Evolutionary conservation across 1,140 invertebrate species (phyloP).

Genomic region (Reticulitermes speratus): DNA sequence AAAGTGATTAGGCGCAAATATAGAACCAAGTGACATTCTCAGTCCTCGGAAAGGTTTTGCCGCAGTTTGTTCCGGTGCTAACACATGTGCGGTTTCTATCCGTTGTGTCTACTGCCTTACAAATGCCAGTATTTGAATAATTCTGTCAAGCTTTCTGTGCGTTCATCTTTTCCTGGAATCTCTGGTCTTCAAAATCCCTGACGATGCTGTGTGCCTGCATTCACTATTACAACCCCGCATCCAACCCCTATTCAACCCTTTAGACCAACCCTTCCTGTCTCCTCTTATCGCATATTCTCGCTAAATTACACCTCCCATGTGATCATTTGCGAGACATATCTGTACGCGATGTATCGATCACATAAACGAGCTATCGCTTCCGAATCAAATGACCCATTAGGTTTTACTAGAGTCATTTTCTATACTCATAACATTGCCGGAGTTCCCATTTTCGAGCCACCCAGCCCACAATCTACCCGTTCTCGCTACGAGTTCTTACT

Average conservation of each 20-base stretch:
- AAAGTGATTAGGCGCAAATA: too few species aligned
- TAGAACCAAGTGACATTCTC: too few species aligned
- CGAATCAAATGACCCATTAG: slow-evolving; percentile 34
- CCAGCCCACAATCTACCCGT: not conserved
- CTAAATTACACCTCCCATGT: slow-evolving; percentile 25
- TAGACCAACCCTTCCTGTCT: slow-evolving; percentile 14
- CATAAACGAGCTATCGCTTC: slow-evolving; percentile 34
- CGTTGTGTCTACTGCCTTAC: too few species aligned
- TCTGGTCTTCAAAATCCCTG: not conserved
- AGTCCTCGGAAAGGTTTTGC: too few species aligned
- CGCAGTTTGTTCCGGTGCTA: too few species aligned
- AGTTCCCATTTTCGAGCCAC: not conserved
- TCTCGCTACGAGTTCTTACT: not conserved
- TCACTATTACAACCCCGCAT: slow-evolving; percentile 16
- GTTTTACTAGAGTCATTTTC: slow-evolving; percentile 28
- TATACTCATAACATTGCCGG: slow-evolving; percentile 10
- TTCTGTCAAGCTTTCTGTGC: not conserved
- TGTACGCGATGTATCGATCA: slow-evolving; percentile 32
- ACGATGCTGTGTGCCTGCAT: slow-evolving; percentile 9
- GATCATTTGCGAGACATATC: slow-evolving; percentile 28
- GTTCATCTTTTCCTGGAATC: not conserved
- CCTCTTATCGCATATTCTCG: slow-evolving; percentile 30
- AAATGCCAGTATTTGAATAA: too few species aligned
- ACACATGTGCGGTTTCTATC: too few species aligned
- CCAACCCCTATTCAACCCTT: slow-evolving; percentile 2